A percentile compares a stretch with the other conserved stretches of the same genome.
Evolutionary conservation across 2,888 invertebrate species (phyloP).

Genomic region (Noctua janthe): DNA sequence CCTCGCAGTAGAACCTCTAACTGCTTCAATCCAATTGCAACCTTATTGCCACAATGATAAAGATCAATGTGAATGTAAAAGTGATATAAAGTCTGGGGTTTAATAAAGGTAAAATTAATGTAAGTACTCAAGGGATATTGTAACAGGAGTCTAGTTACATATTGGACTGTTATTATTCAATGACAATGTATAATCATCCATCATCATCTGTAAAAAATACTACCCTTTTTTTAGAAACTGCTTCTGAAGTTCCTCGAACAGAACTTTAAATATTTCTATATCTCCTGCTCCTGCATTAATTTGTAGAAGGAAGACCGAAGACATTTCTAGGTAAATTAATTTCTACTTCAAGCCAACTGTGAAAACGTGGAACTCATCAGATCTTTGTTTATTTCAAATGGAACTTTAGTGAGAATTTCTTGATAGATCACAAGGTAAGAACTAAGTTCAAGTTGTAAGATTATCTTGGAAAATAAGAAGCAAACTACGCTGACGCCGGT

Average conservation of each 20-base stretch:
- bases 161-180: neutral
- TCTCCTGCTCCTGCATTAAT: neutral
- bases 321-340: neutral
- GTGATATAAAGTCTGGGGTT: neutral
- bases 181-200: neutral
- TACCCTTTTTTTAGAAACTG: neutral
- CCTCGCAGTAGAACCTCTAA: too few species aligned
- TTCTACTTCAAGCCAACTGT: neutral
- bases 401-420: neutral
- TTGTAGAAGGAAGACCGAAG: neutral
- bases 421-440: neutral
- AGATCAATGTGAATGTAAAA: neutral
- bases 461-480: neutral
- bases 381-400: neutral
- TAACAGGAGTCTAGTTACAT: neutral
- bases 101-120: neutral
- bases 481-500: too few species aligned
- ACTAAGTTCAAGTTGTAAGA: neutral
- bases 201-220: neutral
- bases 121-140: neutral
- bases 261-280: neutral
- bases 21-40: neutral
- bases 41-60: accelerated
- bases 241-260: neutral
- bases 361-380: neutral